Conservation (phyloP, 2,113 vertebrate species). For the Cynocephalus volans region DNA sequence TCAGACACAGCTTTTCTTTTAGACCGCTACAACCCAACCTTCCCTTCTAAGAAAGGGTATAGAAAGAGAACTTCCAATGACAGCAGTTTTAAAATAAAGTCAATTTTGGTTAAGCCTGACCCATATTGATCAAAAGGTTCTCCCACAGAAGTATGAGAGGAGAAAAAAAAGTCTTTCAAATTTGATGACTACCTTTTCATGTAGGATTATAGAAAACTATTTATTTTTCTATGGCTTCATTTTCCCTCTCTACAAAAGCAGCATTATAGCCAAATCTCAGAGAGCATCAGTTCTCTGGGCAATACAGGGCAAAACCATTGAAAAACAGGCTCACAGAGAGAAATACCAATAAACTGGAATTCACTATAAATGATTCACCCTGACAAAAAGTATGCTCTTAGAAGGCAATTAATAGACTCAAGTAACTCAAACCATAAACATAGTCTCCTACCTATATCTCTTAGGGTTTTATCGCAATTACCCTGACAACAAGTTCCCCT, state of each 20-base stretch:
- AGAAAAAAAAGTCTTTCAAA: background rate
- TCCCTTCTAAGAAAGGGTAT: slow-evolving; percentile 60
- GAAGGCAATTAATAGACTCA: background rate
- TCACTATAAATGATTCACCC: slow-evolving; percentile 50
- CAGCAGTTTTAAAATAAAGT: slow-evolving; percentile 63
- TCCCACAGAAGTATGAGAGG: background rate
- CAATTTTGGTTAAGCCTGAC: slow-evolving; percentile 19
- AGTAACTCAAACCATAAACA: slow-evolving; percentile 33
- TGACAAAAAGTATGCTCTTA: slow-evolving; percentile 15
- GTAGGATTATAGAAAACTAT: slow-evolving; percentile 24
- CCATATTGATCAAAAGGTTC: background rate
- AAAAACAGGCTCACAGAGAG: slow-evolving; percentile 67
- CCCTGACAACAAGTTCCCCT: background rate
- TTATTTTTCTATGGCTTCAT: slow-evolving; percentile 43
- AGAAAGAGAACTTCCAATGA: slow-evolving; percentile 70
- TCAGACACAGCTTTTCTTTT: slow-evolving; percentile 76
- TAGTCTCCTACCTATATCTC: background rate
- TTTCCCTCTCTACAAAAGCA: slow-evolving; percentile 56
- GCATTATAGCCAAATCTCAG: slow-evolving; percentile 30
- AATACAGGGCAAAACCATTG: background rate
- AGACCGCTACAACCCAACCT: background rate
- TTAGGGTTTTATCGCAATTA: slow-evolving; percentile 18
- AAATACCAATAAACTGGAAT: slow-evolving; percentile 66
- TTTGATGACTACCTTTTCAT: slow-evolving; percentile 13
- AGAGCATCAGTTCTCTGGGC: slow-evolving; percentile 32